A percentile compares a stretch with the other conserved stretches of the same genome.
phyloP scores from a whole-genome alignment of 2,797 vertebrate genomes.

The Notolabrus celidotus region DNA sequence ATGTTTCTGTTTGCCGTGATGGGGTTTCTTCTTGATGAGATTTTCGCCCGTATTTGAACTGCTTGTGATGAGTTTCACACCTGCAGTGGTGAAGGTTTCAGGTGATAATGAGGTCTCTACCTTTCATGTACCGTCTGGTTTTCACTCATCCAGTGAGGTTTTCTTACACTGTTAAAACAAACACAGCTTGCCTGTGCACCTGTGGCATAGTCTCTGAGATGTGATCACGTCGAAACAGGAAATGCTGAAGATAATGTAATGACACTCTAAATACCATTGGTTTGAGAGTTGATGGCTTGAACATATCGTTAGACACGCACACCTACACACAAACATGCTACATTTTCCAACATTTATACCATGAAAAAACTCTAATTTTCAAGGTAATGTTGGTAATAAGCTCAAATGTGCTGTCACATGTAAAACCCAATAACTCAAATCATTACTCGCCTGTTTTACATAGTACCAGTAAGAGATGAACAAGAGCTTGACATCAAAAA shows the following conservation, averaged over 20 bases:
- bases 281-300: not conserved
- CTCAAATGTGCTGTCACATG: no score
- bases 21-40: conserved; percentile 25
- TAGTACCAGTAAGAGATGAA: no score
- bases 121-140: not conserved
- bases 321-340: no score
- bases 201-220: not conserved
- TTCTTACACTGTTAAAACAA: not conserved
- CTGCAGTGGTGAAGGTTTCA: conserved; percentile 5
- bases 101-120: conserved; percentile 27
- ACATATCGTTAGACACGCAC: no score
- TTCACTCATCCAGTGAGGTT: not conserved
- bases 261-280: not conserved
- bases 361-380: no score
- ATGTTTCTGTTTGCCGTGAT: conserved; percentile 4
- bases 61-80: conserved; percentile 25
- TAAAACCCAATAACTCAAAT: no score
- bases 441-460: no score
- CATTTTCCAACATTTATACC: no score
- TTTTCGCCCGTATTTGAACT: conserved; percentile 21
- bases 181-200: not conserved
- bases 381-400: no score
- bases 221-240: not conserved
- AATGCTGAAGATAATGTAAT: not conserved
- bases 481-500: no score